phyloP scores from a whole-genome alignment of 2,797 vertebrate genomes.

The Taenioides sp. region DNA sequence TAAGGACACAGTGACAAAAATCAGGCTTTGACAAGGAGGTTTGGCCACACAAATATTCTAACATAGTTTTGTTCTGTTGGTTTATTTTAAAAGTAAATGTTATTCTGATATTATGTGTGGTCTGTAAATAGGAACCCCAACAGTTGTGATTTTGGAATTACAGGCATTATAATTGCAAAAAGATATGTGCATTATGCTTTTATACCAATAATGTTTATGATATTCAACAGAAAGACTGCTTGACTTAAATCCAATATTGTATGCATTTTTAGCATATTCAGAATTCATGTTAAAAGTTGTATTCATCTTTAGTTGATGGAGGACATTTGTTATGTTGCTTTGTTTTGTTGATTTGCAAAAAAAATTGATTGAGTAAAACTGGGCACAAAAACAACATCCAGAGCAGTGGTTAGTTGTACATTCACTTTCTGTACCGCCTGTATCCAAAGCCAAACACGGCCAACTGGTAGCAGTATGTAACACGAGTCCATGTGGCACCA shows the following conservation, averaged over 20 bases:
- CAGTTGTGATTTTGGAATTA: not conserved
- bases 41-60: not conserved
- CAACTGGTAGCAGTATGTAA: conserved; percentile 10
- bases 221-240: too few species aligned
- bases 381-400: not conserved
- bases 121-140: not conserved
- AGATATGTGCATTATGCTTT: too few species aligned
- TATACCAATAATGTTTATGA: too few species aligned
- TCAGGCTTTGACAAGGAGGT: too few species aligned
- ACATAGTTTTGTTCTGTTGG: not conserved
- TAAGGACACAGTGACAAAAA: too few species aligned
- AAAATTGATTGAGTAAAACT: too few species aligned
- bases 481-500: conserved; percentile 17
- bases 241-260: too few species aligned
- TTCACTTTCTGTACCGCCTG: not conserved
- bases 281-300: too few species aligned
- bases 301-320: too few species aligned
- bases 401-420: not conserved
- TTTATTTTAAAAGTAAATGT: not conserved
- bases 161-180: not conserved
- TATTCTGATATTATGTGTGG: not conserved
- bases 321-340: too few species aligned
- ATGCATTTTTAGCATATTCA: too few species aligned
- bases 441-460: not conserved
- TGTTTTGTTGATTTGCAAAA: too few species aligned